Conservation (phyloP, 2,113 vertebrate genomes). For the Aspiorhynchus laticeps region DNA sequence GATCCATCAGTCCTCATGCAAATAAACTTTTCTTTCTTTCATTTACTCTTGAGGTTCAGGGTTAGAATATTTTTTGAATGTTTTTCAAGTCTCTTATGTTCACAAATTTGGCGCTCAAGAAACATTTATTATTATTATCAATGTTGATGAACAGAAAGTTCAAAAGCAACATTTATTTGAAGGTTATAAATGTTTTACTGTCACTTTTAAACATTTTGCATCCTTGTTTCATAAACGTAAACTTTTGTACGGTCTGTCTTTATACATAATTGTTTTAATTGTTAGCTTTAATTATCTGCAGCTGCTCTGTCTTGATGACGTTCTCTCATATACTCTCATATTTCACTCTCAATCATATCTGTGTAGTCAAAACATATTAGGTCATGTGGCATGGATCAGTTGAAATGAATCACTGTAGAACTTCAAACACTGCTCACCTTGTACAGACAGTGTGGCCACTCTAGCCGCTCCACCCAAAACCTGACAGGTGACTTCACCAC, state of each 20-base stretch:
- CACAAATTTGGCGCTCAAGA: background rate
- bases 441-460: constrained; percentile 61
- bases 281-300: background rate
- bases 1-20: background rate
- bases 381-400: background rate
- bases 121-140: too few relatives aligned
- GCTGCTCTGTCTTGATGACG: background rate
- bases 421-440: constrained; percentile 63
- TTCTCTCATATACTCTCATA: background rate
- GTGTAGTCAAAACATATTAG: background rate
- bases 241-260: too few relatives aligned
- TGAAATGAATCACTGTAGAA: background rate
- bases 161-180: too few relatives aligned
- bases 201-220: too few relatives aligned
- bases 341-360: background rate
- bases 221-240: too few relatives aligned
- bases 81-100: background rate
- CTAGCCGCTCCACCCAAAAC: constrained; percentile 25
- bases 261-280: too few relatives aligned
- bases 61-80: too few relatives aligned
- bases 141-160: too few relatives aligned
- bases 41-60: too few relatives aligned
- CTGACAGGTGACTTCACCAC: constrained; percentile 60
- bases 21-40: background rate
- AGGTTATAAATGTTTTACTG: too few relatives aligned